Percentiles rank a stretch among this genome's conserved stretches.
Evolutionary conservation across 2,888 invertebrate species (phyloP).

Genomic region (Polyommatus icarus): DNA sequence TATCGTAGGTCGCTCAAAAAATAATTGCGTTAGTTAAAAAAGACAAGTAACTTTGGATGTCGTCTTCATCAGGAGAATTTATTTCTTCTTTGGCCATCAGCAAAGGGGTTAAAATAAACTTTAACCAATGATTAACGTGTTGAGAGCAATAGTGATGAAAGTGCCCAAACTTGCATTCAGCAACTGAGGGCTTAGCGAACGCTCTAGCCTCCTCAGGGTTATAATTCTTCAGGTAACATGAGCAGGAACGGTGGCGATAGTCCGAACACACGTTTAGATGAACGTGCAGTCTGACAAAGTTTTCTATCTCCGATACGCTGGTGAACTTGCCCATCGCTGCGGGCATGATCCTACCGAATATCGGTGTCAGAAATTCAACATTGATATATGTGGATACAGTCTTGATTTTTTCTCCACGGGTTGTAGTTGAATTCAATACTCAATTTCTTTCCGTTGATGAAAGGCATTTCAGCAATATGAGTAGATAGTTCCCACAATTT

Average conservation of each 20-base stretch:
- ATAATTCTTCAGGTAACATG: slow-evolving; percentile 18
- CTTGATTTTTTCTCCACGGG: slow-evolving; percentile 15
- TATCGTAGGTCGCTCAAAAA: slow-evolving; percentile 15
- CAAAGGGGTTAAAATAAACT: slow-evolving; percentile 7
- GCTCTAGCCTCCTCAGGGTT: slow-evolving; percentile 21
- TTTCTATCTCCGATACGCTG: slow-evolving; percentile 20
- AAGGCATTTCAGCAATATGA: slow-evolving; percentile 22
- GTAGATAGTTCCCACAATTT: slow-evolving; percentile 15
- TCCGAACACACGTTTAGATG: slow-evolving; percentile 19
- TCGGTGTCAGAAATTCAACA: slow-evolving; percentile 10
- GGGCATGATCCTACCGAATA: slow-evolving; percentile 16
- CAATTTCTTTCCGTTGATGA: slow-evolving; percentile 15
- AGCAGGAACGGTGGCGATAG: slow-evolving; percentile 19
- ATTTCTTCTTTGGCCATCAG: slow-evolving; percentile 21
- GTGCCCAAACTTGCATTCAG: slow-evolving; percentile 18
- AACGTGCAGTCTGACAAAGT: slow-evolving; percentile 12
- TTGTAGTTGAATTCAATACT: slow-evolving; percentile 19
- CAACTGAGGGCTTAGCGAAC: slow-evolving; percentile 20
- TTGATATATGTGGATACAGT: slow-evolving; percentile 17
- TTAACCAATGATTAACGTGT: slow-evolving; percentile 19
- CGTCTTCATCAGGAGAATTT: neutral
- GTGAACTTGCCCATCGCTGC: slow-evolving; percentile 3
- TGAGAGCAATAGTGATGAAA: slow-evolving; percentile 20
- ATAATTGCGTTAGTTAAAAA: neutral
- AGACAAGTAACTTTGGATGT: slow-evolving; percentile 22